Evolutionary conservation across 2,113 vertebrate genomes (phyloP).

Genomic region (Pardalotus punctatus): DNA sequence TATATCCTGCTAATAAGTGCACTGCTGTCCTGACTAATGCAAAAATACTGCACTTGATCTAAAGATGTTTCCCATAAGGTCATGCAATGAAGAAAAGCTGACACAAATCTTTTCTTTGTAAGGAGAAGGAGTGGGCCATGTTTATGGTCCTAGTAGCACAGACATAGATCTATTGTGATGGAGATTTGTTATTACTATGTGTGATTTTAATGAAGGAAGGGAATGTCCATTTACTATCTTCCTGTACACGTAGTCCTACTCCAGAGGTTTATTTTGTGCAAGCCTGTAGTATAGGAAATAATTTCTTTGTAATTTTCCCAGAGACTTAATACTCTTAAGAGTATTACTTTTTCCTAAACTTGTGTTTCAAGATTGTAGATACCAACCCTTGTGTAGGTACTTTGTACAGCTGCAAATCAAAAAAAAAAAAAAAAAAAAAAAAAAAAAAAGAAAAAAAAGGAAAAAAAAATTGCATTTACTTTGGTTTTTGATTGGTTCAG

Average conservation of each 20-base stretch:
- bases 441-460: too few relatives aligned
- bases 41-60: neutral
- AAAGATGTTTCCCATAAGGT: neutral
- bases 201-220: neutral
- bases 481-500: neutral
- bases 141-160: neutral
- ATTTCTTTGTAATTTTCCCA: neutral
- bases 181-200: neutral
- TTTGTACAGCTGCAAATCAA: neutral
- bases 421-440: neutral
- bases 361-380: neutral
- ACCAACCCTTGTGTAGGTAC: neutral
- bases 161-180: neutral
- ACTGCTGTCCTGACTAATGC: neutral
- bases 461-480: neutral
- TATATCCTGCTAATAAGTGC: neutral
- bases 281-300: neutral
- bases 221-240: neutral
- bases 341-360: neutral
- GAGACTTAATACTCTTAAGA: neutral
- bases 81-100: neutral
- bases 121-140: neutral
- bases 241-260: neutral
- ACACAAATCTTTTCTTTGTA: neutral
- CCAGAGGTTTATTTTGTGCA: neutral